Base-by-base conservation (phyloP, 2,797 vertebrate species). In the Enteromius treurensis region DNA sequence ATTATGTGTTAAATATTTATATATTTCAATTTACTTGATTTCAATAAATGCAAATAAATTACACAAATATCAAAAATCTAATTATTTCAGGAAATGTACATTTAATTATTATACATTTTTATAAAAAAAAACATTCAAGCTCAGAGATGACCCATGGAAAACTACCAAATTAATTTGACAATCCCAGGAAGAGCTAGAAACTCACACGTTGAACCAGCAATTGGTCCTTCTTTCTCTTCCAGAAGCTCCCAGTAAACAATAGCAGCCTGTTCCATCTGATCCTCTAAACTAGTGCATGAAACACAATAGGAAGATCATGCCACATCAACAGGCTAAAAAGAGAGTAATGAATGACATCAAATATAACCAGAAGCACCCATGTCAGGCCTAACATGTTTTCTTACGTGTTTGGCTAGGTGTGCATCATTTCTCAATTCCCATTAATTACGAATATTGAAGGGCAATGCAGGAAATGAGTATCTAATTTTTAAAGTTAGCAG, bases 151-250 rank as follows among this genome's bases (percentile, higher is more conserved):
- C 5, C 6, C 17, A n/a, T 26, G 6, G 21, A 70, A 49, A n/a
- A 1, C 8, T 7, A 26, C 19, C 13, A 77, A 29, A 77, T 53
- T 13, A 23, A 58, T n/a, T 4, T 23, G 47, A 23, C 10, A 8
- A 3, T n/a, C 19, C 68, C 29, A 64, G 29, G 65, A 14, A 53
- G 37, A 23, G 47, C 21, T 53, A 67, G 70, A 90, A 74, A 96
- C 97, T 97, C 88, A 99, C 98, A 99, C 47, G 96, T 97, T 10
- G 97, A 96, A 84, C 97, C 97, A 86, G 94, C 97, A 83, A 98
- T 96, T 32, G 96, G 92, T 87, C 96, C 95, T 82, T 99, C 96
- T 64, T 91, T 95, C 77, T 97, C 97, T 90, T 99, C 97, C 88
- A 99, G 88, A 84, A 99, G 96, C 88, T 99, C 96, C 93, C 96